These are phyloP conservation scores for Pedionomus torquatus DNA, from an alignment of 2,113 vertebrate species.

Conservation along the genomic window DNA sequence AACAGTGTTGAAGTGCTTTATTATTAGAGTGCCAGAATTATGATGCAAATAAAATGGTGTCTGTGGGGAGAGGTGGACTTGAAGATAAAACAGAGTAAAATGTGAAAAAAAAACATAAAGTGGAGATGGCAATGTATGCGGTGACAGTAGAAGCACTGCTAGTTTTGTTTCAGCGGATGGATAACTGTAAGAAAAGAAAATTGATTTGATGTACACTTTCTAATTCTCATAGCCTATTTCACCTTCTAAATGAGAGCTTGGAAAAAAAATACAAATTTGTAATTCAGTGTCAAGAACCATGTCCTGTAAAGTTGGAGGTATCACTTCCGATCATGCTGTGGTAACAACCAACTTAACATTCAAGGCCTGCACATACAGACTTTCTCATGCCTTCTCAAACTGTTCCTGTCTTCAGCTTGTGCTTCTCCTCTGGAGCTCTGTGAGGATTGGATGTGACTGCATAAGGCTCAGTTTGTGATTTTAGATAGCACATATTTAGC, in stretches of 20 bases:
- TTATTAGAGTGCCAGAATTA: background rate
- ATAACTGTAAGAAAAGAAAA: background rate
- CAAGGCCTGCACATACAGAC: background rate
- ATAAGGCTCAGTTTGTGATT: background rate
- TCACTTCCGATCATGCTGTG: background rate
- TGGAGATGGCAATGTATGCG: background rate
- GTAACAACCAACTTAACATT: background rate
- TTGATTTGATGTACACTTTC: background rate
- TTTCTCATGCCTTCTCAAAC: background rate
- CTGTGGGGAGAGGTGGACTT: background rate
- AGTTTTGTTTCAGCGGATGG: background rate
- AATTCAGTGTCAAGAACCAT: background rate
- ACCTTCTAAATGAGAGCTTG: background rate
- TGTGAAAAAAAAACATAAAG: background rate
- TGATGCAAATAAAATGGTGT: background rate
- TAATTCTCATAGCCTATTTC: background rate
- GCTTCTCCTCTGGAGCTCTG: background rate
- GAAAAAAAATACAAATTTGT: background rate
- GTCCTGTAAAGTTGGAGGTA: background rate
- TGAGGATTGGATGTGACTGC: background rate
- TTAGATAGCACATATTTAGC: background rate
- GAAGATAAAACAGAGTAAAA: background rate
- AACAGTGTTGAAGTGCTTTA: background rate
- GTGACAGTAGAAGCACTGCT: background rate
- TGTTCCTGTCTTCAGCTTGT: background rate